Base-by-base conservation (phyloP, 2,797 vertebrate genomes). In the Denticeps clupeoides region DNA sequence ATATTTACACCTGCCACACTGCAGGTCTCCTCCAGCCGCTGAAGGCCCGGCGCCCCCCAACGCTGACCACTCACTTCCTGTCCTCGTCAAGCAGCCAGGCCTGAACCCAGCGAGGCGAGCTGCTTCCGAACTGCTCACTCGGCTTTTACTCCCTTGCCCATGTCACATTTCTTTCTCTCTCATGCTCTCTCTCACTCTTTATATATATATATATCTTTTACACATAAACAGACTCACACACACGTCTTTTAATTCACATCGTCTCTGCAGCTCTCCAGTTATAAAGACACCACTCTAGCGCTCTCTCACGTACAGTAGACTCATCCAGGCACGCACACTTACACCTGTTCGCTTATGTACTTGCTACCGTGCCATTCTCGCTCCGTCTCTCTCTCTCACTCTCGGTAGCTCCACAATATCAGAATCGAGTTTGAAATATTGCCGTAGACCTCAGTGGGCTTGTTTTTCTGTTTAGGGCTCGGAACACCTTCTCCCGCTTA, bases 1-100 rank as follows among this genome's bases (percentile, higher is more conserved):
- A 75, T 78, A 76, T 80, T 77, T 79, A 74, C 70, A 71, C 71
- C 71, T 72, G 71, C 69, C 65, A 67, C 55, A 49, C 56, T 62
- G 56, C 67, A 59, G 59, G 42, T 70, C 71, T 64, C 62, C 63
- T 69, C 56, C 64, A 53, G 53, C 60, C 66, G 64, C 64, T 2
- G 18, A 12, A 2, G 7, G 4, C 13, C 26, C 15, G 10, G 32
- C 26, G 29, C 5, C 29, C 29, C 23, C 12, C 4, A 32, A 15
- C 29, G 32, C 31, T 33, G 31, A 7, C 12, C 31, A 13, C 15
- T 15, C 12, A 33, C 31, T 15, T 33, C 31, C 13, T 15, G 13
- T 49, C 62, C 51, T 59, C 72, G 63, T 76, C 71, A 71, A 64
- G 27, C 59, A 41, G 62, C 45, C 60, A 69, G 54, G 53, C 53